These are phyloP conservation scores for Neelides folsomi DNA, from an alignment of 2,888 invertebrate genomes.

Conservation along the genomic window DNA sequence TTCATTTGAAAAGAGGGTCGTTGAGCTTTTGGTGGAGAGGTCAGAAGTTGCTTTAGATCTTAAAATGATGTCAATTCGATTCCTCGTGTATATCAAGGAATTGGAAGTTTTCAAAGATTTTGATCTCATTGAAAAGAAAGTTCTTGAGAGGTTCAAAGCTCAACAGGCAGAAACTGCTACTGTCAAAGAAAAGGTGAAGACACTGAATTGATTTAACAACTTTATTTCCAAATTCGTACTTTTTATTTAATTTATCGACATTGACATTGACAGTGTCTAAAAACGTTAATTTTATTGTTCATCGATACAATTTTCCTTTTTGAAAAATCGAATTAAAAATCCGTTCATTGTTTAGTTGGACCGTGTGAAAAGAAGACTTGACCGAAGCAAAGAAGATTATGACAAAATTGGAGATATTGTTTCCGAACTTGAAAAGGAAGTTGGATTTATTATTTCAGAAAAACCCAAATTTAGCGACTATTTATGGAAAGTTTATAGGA, in stretches of 20 bases:
- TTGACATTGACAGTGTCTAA: not conserved
- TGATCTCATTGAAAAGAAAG: slow-evolving; percentile 53
- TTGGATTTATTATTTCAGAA: slow-evolving; percentile 46
- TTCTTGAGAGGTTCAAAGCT: slow-evolving; percentile 43
- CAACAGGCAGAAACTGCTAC: slow-evolving; percentile 22
- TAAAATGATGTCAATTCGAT: slow-evolving; percentile 42
- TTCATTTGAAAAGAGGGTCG: slow-evolving; percentile 52
- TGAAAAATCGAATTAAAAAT: not conserved
- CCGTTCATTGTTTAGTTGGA: slow-evolving; percentile 13
- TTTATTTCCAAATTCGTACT: not conserved
- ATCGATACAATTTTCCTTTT: slow-evolving; percentile 1
- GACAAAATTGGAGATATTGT: slow-evolving; percentile 42
- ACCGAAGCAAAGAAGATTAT: slow-evolving; percentile 39
- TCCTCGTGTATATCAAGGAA: slow-evolving; percentile 58
- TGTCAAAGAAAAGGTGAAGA: slow-evolving; percentile 17
- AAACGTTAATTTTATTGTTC: not conserved
- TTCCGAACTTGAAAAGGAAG: slow-evolving; percentile 43
- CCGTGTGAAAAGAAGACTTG: slow-evolving; percentile 42
- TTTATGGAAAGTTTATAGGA: slow-evolving; percentile 65
- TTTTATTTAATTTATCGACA: not conserved
- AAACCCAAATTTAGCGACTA: slow-evolving; percentile 66
- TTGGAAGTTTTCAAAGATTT: slow-evolving; percentile 58
- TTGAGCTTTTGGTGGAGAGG: slow-evolving; percentile 45
- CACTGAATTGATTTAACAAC: not conserved
- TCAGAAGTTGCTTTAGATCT: slow-evolving; percentile 47